These are phyloP conservation scores for Hippoglossus hippoglossus DNA, from an alignment of 2,797 vertebrate species.

Conservation along the genomic window DNA sequence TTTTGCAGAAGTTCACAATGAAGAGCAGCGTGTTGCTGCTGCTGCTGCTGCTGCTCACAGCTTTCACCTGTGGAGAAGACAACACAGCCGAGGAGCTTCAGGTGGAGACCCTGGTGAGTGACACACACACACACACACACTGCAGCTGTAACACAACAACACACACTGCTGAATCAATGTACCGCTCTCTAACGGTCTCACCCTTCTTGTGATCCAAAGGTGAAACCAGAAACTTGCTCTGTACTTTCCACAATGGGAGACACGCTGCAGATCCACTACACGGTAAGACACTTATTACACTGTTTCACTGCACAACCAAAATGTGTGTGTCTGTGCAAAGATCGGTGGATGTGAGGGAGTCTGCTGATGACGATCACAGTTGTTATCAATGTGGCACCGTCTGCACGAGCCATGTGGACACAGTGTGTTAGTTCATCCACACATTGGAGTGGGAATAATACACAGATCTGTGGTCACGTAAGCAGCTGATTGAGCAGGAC, in stretches of 20 bases:
- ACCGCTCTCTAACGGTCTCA: slow-evolving; percentile 25
- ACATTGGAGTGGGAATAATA: neutral
- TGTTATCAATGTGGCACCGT: slow-evolving; percentile 75
- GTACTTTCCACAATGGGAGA: slow-evolving; percentile 88
- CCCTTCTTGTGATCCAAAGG: slow-evolving; percentile 72
- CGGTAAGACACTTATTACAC: slow-evolving; percentile 81
- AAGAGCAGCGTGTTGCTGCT: slow-evolving; percentile 60
- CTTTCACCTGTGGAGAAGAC: slow-evolving; percentile 62
- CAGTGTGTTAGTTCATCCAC: neutral
- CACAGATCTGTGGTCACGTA: no score
- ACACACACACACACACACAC: slow-evolving; percentile 2
- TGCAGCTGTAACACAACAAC: neutral
- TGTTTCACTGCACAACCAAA: no score
- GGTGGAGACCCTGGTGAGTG: slow-evolving; percentile 86
- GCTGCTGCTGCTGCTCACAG: slow-evolving; percentile 69
- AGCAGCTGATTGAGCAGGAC: neutral
- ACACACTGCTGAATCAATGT: neutral
- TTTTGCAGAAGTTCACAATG: slow-evolving; percentile 75
- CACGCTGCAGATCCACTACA: slow-evolving; percentile 94
- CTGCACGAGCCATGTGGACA: slow-evolving; percentile 39
- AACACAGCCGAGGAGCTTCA: slow-evolving; percentile 71
- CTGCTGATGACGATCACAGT: slow-evolving; percentile 47
- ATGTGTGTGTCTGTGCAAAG: no score
- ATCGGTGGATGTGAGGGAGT: slow-evolving; percentile 3
- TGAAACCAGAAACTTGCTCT: slow-evolving; percentile 88